A percentile compares a stretch with the other conserved stretches of the same genome.
phyloP scores from a whole-genome alignment of 2,888 invertebrate genomes.

The Abrostola tripartita region DNA sequence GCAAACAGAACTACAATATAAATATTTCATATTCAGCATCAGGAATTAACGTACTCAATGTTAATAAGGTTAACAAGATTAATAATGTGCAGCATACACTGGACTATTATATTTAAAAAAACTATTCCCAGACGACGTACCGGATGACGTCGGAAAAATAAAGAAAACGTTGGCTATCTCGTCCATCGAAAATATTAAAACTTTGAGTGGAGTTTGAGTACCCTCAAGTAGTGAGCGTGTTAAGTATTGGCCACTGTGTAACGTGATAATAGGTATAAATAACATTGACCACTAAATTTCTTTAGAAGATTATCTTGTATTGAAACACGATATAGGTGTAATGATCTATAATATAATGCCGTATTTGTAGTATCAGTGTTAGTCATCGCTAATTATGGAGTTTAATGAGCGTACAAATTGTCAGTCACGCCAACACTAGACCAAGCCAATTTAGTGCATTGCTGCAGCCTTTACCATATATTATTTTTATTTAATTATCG shows the following conservation, averaged over 20 bases:
- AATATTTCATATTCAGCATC: too few relatives aligned
- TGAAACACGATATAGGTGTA: conserved; percentile 21
- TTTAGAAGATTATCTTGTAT: not conserved
- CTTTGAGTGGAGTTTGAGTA: conserved; percentile 21
- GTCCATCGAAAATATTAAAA: conserved; percentile 31
- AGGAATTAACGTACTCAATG: not conserved
- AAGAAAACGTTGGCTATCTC: conserved; percentile 28
- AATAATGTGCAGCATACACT: not conserved
- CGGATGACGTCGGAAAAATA: conserved; percentile 26
- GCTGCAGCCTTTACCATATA: conserved; percentile 34
- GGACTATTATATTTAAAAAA: not conserved
- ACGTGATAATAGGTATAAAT: not conserved
- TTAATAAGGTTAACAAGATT: conserved; percentile 5
- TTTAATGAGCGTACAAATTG: conserved; percentile 47
- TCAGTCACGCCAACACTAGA: conserved; percentile 33
- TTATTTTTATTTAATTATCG: conserved; percentile 36
- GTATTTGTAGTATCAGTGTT: conserved; percentile 38
- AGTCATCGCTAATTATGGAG: conserved; percentile 39
- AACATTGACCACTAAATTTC: not conserved
- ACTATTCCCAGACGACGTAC: not conserved
- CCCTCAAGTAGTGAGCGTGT: not conserved
- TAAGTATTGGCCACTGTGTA: conserved; percentile 10
- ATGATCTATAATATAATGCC: conserved; percentile 25
- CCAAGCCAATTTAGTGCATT: conserved; percentile 42
- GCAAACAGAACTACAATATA: too few relatives aligned